A percentile compares a stretch with the other conserved stretches of the same genome.
phyloP scores from a whole-genome alignment of 92 coral and sea anemone species.

The Epizoanthus stellaris region DNA sequence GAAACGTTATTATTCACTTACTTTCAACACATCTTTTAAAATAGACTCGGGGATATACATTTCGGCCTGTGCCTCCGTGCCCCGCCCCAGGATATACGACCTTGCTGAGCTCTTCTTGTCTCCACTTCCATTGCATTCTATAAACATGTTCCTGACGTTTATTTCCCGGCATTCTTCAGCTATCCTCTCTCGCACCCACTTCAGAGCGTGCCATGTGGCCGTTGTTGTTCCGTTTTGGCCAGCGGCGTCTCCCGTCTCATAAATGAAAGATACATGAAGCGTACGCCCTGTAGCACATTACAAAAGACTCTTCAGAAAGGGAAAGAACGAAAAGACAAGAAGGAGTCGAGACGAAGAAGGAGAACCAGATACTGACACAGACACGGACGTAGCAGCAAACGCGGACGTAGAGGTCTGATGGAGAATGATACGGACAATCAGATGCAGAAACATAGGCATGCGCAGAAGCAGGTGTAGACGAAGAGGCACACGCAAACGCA shows the following conservation, averaged over 20 bases:
- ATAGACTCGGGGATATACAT: slow-evolving; percentile 39
- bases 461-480: too few species aligned
- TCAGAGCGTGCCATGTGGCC: slow-evolving; percentile 52
- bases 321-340: too few species aligned
- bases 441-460: too few species aligned
- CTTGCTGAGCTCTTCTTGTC: slow-evolving; percentile 30
- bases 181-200: slow-evolving; percentile 36
- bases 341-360: too few species aligned
- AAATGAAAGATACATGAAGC: slow-evolving; percentile 41
- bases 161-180: slow-evolving; percentile 36
- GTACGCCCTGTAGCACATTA: slow-evolving; percentile 36
- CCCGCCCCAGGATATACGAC: slow-evolving; percentile 50
- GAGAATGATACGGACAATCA: too few species aligned
- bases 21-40: slow-evolving; percentile 14
- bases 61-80: slow-evolving; percentile 58
- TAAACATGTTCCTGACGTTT: slow-evolving; percentile 16
- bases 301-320: too few species aligned
- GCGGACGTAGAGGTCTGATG: too few species aligned
- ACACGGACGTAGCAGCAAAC: too few species aligned
- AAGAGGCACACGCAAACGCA: too few species aligned
- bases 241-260: slow-evolving; percentile 59
- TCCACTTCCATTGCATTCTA: slow-evolving; percentile 42
- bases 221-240: slow-evolving; percentile 56
- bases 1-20: neutral
- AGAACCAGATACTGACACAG: too few species aligned